A percentile compares a stretch with the other conserved stretches of the same genome.
phyloP scores from a whole-genome alignment of 1,140 invertebrate genomes.

The Lepidurus couesii region DNA sequence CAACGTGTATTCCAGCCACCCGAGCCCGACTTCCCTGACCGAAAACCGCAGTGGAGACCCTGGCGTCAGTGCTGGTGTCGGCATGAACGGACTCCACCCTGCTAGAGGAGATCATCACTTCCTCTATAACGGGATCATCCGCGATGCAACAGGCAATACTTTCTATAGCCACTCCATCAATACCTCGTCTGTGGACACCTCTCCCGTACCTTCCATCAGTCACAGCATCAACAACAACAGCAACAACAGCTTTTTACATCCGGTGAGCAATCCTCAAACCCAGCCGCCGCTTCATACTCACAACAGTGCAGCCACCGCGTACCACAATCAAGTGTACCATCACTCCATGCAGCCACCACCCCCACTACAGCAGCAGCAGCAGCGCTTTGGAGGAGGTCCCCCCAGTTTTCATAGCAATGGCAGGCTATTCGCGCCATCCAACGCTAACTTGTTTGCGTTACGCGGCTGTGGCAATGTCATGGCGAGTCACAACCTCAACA shows the following conservation, averaged over 20 bases:
- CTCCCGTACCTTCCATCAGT: background rate
- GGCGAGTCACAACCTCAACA: background rate
- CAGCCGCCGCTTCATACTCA: background rate
- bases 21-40: background rate
- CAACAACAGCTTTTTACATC: conserved; percentile 1
- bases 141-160: conserved; percentile 6
- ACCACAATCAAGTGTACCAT: conserved; percentile 2
- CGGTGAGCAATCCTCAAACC: conserved; percentile 11
- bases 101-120: background rate
- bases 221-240: conserved; percentile 24
- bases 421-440: background rate
- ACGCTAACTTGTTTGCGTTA: background rate
- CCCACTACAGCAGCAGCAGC: background rate
- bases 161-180: conserved; percentile 11
- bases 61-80: background rate
- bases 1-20: background rate
- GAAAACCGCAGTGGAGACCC: background rate
- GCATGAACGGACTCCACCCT: conserved; percentile 11
- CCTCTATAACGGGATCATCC: conserved; percentile 18
- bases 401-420: background rate
- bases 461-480: background rate
- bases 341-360: background rate
- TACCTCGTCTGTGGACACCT: background rate
- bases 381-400: background rate
- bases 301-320: background rate